Evolutionary conservation across 2,888 invertebrate species (phyloP).

Genomic region (Melikaiella ostensackeni): DNA sequence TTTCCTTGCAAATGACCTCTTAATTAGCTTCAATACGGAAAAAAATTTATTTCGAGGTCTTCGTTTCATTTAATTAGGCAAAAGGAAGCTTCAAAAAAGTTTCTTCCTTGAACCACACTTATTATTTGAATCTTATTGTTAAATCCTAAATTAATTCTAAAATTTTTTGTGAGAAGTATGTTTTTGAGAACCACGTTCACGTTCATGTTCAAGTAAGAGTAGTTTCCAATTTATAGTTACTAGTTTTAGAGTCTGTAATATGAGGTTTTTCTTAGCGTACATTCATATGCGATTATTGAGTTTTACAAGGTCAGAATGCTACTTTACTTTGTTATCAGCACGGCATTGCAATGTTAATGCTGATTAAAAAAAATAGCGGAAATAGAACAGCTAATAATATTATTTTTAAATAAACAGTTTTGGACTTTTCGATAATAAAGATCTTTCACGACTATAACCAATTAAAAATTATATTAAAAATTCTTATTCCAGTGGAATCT

Average conservation of each 20-base stretch:
- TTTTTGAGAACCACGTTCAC: not conserved
- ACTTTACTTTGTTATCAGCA: slow-evolving; percentile 4
- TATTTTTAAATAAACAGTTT: not conserved
- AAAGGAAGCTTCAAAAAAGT: too few species aligned
- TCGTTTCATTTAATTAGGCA: too few species aligned
- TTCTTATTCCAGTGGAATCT: too few species aligned
- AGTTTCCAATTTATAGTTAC: not conserved
- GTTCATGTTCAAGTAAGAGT: not conserved
- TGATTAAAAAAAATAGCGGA: not conserved
- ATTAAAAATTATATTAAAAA: too few species aligned
- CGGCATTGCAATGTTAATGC: not conserved
- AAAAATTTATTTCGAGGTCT: too few species aligned
- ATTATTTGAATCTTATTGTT: not conserved
- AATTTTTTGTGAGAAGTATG: not conserved
- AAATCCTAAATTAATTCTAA: not conserved
- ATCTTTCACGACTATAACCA: not conserved
- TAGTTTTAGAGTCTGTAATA: not conserved
- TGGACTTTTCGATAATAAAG: not conserved
- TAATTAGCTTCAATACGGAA: too few species aligned
- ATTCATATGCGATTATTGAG: not conserved
- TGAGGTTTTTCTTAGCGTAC: not conserved
- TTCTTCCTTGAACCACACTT: not conserved
- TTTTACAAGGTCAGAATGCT: slow-evolving; percentile 11
- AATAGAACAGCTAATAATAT: not conserved
- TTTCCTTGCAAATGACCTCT: too few species aligned